phyloP scores from a whole-genome alignment of 2,113 vertebrate genomes.

The Hippoglossus stenolepis region DNA sequence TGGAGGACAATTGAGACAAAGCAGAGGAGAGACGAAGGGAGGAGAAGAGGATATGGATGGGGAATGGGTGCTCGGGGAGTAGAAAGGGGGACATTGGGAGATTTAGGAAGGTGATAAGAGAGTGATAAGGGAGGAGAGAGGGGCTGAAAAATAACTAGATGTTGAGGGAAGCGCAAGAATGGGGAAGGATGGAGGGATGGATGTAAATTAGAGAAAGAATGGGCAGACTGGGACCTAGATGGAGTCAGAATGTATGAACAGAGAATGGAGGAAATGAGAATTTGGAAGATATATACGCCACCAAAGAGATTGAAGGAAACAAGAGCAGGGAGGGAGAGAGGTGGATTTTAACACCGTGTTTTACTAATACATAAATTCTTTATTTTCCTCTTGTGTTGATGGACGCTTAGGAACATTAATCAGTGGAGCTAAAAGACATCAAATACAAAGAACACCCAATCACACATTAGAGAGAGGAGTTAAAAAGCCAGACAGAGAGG shows the following conservation, averaged over 20 bases:
- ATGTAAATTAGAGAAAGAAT: constrained; percentile 19
- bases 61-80: constrained; percentile 50
- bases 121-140: constrained; percentile 21
- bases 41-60: constrained; percentile 44
- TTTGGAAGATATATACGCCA: neutral
- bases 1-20: constrained; percentile 61
- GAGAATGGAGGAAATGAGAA: neutral
- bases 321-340: constrained; percentile 3
- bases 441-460: constrained; percentile 5
- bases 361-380: constrained; percentile 23
- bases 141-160: constrained; percentile 16
- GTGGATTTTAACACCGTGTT: constrained; percentile 20
- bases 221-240: constrained; percentile 7
- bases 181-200: neutral
- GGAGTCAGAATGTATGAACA: neutral
- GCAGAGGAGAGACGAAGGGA: constrained; percentile 42
- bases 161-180: constrained; percentile 11
- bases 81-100: constrained; percentile 42
- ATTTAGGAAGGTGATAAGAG: constrained; percentile 47
- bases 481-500: constrained; percentile 16
- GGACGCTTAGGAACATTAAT: constrained; percentile 28
- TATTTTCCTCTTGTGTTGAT: constrained; percentile 39
- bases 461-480: constrained; percentile 28
- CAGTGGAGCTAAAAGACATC: constrained; percentile 23
- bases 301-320: constrained; percentile 6